Conservation (phyloP, 2,888 invertebrate genomes). For the Microplitis manilae region DNA sequence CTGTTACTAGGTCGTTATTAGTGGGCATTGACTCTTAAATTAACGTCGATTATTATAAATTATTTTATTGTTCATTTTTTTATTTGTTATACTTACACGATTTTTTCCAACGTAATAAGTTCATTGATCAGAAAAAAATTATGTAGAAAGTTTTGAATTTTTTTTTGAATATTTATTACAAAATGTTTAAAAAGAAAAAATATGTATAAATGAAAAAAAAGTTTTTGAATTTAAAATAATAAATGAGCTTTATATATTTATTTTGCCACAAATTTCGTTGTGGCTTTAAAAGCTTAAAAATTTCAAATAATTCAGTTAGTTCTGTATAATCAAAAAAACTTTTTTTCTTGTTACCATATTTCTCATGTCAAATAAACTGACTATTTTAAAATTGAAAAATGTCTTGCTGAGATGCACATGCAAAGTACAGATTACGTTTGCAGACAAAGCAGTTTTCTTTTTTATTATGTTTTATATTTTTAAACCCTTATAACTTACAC, state of each 20-base stretch:
- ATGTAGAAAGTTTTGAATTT: too few species aligned
- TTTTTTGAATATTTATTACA: too few species aligned
- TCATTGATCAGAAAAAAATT: too few species aligned
- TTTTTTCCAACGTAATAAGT: too few species aligned
- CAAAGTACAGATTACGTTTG: background rate
- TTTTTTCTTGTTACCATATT: background rate
- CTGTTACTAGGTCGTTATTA: background rate
- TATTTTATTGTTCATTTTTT: background rate
- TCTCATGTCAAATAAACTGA: background rate
- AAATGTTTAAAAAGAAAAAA: too few species aligned
- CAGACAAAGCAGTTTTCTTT: background rate
- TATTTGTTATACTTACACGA: background rate
- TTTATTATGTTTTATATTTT: background rate
- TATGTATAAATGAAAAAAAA: too few species aligned
- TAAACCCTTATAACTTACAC: background rate
- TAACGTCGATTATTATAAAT: background rate
- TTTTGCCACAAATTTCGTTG: too few species aligned
- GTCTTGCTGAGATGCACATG: background rate
- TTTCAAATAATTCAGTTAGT: too few species aligned
- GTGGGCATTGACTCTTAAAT: background rate
- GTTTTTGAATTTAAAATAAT: too few species aligned
- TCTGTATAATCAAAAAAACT: too few species aligned
- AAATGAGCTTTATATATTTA: too few species aligned
- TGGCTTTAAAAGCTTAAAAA: too few species aligned
- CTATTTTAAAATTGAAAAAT: background rate